Conservation (phyloP, 1,140 invertebrate genomes). For the Druon quercuslanigerum region DNA sequence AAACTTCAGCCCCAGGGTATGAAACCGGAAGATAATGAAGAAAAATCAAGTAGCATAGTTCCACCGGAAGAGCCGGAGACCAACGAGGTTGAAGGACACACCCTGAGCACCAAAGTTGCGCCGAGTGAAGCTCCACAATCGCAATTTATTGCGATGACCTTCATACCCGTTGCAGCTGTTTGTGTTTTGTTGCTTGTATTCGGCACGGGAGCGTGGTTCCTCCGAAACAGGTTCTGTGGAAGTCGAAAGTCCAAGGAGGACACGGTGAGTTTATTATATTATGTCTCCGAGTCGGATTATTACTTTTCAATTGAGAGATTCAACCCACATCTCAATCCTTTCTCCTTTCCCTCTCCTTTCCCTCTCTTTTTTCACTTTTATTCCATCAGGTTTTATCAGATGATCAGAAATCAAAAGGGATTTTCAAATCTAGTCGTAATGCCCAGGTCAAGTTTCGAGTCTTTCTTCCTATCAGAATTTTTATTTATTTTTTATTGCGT, state of each 20-base stretch:
- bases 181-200: conserved; percentile 77
- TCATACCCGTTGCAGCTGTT: conserved; percentile 78
- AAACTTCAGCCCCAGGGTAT: conserved; percentile 55
- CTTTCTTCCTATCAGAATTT: no score
- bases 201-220: conserved; percentile 75
- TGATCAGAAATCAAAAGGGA: no score
- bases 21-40: conserved; percentile 41
- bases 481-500: no score
- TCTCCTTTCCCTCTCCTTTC: neutral
- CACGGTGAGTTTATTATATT: conserved; percentile 72
- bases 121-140: conserved; percentile 60
- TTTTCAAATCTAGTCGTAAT: no score
- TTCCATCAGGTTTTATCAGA: neutral
- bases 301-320: neutral
- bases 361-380: neutral
- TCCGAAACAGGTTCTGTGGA: conserved; percentile 77
- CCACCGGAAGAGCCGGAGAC: conserved; percentile 11
- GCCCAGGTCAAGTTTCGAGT: no score
- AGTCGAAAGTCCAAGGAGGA: conserved; percentile 78
- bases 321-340: conserved; percentile 28
- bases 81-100: conserved; percentile 66
- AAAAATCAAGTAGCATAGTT: conserved; percentile 37
- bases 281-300: conserved; percentile 19
- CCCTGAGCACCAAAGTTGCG: conserved; percentile 61
- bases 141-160: conserved; percentile 74